Percentiles rank a stretch among this genome's conserved stretches.
Conservation (phyloP, 2,797 vertebrate genomes). For the Oreochromis grahami region DNA sequence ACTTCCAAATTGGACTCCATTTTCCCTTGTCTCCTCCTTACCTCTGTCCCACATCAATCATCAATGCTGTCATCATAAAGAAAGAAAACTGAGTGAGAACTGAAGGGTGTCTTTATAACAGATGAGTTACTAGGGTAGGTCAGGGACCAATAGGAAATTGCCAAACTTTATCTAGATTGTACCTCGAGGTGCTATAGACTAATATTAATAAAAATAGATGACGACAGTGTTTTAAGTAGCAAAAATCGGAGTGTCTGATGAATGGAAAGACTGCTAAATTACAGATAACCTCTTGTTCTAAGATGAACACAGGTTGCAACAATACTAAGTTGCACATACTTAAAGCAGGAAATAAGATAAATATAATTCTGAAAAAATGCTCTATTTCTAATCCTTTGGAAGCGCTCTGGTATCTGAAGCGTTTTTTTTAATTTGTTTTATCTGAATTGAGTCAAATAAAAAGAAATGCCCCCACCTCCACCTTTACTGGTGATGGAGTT, state of each 20-base stretch:
- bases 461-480: background rate
- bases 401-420: constrained; percentile 26
- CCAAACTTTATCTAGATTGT: background rate
- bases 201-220: background rate
- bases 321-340: background rate
- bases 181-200: background rate
- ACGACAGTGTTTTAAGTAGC: background rate
- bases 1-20: constrained; percentile 26
- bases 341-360: background rate
- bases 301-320: background rate
- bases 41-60: background rate
- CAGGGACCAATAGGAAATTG: background rate
- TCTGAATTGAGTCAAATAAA: constrained; percentile 36
- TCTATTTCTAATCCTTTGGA: constrained; percentile 34
- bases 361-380: background rate
- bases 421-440: background rate
- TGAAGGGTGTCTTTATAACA: background rate
- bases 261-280: background rate
- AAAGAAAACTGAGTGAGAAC: background rate
- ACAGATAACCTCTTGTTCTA: constrained; percentile 7
- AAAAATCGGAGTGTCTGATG: background rate
- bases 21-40: background rate
- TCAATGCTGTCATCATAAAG: background rate
- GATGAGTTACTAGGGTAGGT: background rate
- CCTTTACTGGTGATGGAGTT: background rate